Evolutionary conservation across 2,113 vertebrate genomes (phyloP).

Genomic region (Callorhinus ursinus): DNA sequence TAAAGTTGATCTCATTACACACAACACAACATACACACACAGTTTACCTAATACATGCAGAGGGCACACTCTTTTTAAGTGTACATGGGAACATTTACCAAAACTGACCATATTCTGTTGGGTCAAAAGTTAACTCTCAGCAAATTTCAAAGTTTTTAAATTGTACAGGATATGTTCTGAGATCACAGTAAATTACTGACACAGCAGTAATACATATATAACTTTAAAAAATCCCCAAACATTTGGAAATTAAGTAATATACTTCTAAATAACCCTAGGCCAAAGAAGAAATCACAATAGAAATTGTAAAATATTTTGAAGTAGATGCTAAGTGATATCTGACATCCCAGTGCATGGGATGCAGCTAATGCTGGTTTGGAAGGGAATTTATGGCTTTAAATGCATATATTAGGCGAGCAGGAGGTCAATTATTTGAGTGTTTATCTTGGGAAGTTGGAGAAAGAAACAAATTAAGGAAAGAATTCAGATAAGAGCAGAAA

Average conservation of each 20-base stretch:
- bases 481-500: constrained; percentile 18
- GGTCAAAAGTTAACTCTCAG: background rate
- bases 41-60: background rate
- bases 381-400: constrained; percentile 18
- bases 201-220: background rate
- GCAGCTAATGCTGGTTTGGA: background rate
- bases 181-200: background rate
- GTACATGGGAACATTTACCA: background rate
- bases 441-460: background rate
- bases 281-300: background rate
- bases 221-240: background rate
- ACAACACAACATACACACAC: background rate
- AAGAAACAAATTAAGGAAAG: constrained; percentile 10
- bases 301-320: background rate
- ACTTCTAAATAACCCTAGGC: background rate
- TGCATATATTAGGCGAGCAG: background rate
- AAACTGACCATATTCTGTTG: background rate
- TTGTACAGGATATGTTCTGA: background rate
- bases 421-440: background rate
- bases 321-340: background rate
- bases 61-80: background rate
- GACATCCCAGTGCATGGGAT: background rate
- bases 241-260: background rate
- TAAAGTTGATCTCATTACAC: background rate
- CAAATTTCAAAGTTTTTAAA: constrained; percentile 3